phyloP scores from a whole-genome alignment of 2,888 invertebrate genomes.

The Mythimna pallens region DNA sequence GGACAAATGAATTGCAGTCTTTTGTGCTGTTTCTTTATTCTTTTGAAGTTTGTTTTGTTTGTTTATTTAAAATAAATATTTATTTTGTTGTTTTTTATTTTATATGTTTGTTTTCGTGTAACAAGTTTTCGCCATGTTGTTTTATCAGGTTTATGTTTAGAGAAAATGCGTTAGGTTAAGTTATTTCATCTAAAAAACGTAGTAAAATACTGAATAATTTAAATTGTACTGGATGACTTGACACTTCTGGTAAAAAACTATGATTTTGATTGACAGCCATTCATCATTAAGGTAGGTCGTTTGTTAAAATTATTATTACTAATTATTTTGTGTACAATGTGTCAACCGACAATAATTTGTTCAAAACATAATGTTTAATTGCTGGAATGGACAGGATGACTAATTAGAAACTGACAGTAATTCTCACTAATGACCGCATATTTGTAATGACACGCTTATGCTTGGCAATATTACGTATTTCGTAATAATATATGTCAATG shows the following conservation, averaged over 20 bases:
- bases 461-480: conserved; percentile 48
- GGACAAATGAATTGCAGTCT: conserved; percentile 26
- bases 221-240: not conserved
- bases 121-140: not conserved
- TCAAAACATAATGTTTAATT: conserved; percentile 49
- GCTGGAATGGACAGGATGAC: conserved; percentile 59
- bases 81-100: not conserved
- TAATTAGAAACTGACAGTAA: conserved; percentile 59
- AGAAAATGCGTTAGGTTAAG: not conserved
- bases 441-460: conserved; percentile 18
- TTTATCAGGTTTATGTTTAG: not conserved
- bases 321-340: conserved; percentile 38
- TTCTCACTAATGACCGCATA: conserved; percentile 49
- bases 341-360: conserved; percentile 48
- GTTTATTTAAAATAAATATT: not conserved
- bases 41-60: not conserved
- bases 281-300: not conserved
- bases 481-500: not conserved
- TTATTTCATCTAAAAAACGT: not conserved
- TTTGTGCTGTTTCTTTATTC: not conserved
- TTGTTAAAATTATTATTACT: conserved; percentile 15
- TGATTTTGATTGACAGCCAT: not conserved
- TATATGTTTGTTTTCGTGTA: not conserved
- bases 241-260: not conserved
- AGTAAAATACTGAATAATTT: not conserved